phyloP scores from a whole-genome alignment of 2,797 vertebrate species.

The Silurus aristotelis region DNA sequence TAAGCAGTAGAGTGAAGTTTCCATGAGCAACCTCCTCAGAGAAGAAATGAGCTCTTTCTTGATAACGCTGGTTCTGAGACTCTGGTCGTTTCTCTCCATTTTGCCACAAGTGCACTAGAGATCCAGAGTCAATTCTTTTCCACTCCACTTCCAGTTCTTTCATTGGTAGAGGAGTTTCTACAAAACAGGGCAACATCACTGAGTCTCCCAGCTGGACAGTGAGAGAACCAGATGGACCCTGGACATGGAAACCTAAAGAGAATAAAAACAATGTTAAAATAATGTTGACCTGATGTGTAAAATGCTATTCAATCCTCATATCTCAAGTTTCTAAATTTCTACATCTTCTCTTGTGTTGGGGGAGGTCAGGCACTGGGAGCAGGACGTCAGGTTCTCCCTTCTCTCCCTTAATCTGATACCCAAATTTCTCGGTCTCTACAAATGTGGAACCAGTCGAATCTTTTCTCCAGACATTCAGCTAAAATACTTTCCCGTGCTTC shows the following conservation, averaged over 20 bases:
- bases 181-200: slow-evolving; percentile 30
- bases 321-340: too few relatives aligned
- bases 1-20: slow-evolving; percentile 44
- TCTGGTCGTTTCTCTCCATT: slow-evolving; percentile 25
- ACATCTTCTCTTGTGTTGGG: too few relatives aligned
- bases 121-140: slow-evolving; percentile 15
- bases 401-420: too few relatives aligned
- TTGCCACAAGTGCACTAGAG: slow-evolving; percentile 31
- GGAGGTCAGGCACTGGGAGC: too few relatives aligned
- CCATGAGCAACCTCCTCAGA: slow-evolving; percentile 19
- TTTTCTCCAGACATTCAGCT: too few relatives aligned
- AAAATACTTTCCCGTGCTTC: too few relatives aligned
- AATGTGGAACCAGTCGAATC: too few relatives aligned
- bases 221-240: neutral
- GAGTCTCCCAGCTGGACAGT: neutral
- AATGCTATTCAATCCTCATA: neutral
- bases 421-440: too few relatives aligned
- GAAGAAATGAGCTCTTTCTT: slow-evolving; percentile 38
- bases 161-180: slow-evolving; percentile 10
- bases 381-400: too few relatives aligned
- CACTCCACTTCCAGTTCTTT: slow-evolving; percentile 43
- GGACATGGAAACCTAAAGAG: slow-evolving; percentile 11
- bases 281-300: neutral
- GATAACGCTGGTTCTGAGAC: slow-evolving; percentile 17
- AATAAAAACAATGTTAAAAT: neutral